Evolutionary conservation across 2,113 vertebrate genomes (phyloP).

Genomic region (Crotalus tigris): DNA sequence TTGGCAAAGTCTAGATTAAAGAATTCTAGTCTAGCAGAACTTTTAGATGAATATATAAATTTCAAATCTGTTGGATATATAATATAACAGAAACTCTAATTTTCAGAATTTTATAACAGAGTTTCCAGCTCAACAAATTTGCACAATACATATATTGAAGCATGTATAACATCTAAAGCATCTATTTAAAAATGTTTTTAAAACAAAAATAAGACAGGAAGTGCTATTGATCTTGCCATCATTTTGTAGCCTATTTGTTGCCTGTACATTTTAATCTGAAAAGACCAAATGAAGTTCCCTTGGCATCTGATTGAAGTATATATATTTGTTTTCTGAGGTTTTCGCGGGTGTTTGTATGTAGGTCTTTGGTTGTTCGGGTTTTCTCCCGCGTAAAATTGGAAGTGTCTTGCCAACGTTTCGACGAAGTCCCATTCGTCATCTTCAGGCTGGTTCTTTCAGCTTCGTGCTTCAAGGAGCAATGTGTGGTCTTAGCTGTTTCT

Average conservation of each 20-base stretch:
- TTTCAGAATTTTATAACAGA: background rate
- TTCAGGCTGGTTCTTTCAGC: no score
- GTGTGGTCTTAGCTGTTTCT: no score
- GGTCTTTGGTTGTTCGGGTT: no score
- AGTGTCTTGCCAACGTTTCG: no score
- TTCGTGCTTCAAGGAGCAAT: no score
- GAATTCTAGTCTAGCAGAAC: background rate
- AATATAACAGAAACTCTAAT: background rate
- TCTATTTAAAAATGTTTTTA: background rate
- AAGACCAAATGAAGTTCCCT: background rate
- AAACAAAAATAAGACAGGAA: background rate
- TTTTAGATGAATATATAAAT: background rate
- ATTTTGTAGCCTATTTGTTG: background rate
- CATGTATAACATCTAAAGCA: background rate
- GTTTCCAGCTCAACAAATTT: background rate
- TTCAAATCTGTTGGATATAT: background rate
- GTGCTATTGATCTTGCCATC: background rate
- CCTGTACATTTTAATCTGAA: background rate
- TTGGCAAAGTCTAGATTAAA: background rate
- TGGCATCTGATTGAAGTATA: background rate
- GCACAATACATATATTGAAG: background rate
- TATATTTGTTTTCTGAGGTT: no score
- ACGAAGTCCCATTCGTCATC: no score
- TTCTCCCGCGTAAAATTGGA: no score
- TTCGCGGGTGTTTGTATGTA: no score